Conservation (phyloP, 2,797 vertebrate genomes). For the Muscicapa comitata region DNA sequence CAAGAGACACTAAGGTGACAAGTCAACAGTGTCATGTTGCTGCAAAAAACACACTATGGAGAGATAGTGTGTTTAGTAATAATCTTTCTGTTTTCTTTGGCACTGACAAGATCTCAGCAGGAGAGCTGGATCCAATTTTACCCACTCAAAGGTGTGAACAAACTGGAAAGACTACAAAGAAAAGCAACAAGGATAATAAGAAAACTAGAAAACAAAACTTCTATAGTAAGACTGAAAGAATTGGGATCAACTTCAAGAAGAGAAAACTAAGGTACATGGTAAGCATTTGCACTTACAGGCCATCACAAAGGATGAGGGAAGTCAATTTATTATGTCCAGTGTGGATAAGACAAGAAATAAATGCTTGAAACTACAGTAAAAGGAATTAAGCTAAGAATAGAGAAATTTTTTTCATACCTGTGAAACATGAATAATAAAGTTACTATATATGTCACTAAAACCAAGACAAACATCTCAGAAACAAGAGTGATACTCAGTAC, state of each 20-base stretch:
- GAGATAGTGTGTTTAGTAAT: not conserved
- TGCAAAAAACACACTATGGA: not conserved
- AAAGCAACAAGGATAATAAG: not conserved
- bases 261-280: not conserved
- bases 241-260: not conserved
- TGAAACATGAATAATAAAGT: not conserved
- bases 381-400: not conserved
- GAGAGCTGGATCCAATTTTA: constrained; percentile 16
- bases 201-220: not conserved
- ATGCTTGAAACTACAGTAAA: not conserved
- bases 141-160: not conserved
- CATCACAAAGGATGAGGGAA: not conserved
- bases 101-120: not conserved
- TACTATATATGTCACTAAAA: not conserved
- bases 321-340: not conserved
- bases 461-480: not conserved
- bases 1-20: constrained; percentile 1
- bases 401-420: not conserved
- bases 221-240: not conserved
- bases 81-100: constrained; percentile 31
- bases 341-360: not conserved
- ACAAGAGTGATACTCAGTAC: not conserved
- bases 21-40: not conserved
- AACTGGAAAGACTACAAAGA: constrained; percentile 8
- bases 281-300: not conserved